Conservation (phyloP, 2,888 invertebrate species). For the Cyclophora punctaria region DNA sequence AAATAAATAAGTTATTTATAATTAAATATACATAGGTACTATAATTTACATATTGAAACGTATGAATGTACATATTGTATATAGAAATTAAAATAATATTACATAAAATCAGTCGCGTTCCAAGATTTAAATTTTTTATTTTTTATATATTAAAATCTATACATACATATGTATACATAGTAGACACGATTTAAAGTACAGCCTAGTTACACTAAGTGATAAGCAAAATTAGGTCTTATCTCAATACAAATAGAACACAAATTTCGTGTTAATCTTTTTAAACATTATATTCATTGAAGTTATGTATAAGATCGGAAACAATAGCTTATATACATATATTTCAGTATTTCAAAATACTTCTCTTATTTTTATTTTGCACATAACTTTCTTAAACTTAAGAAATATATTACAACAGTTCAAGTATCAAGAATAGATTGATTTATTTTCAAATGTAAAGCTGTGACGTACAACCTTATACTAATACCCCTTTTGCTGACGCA, state of each 20-base stretch:
- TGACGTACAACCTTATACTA: conserved; percentile 34
- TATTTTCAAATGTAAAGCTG: conserved; percentile 39
- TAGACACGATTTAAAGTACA: too few relatives aligned
- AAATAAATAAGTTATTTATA: too few relatives aligned
- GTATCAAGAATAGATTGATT: conserved; percentile 65
- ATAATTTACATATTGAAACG: conserved; percentile 9
- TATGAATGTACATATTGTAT: conserved; percentile 14
- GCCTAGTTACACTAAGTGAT: too few relatives aligned
- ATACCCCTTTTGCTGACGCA: conserved; percentile 20
- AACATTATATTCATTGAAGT: too few relatives aligned
- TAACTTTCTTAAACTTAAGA: conserved; percentile 34
- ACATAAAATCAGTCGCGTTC: conserved; percentile 49
- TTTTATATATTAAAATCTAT: too few relatives aligned
- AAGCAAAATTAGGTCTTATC: too few relatives aligned
- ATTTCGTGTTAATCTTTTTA: too few relatives aligned
- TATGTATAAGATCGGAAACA: too few relatives aligned
- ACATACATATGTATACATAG: too few relatives aligned
- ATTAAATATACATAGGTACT: conserved; percentile 15
- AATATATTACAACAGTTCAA: conserved; percentile 61
- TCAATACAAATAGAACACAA: too few relatives aligned
- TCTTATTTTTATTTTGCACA: conserved; percentile 26
- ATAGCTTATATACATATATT: too few relatives aligned
- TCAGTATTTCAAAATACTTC: too few relatives aligned
- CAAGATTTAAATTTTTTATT: conserved; percentile 10
- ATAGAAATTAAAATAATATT: conserved; percentile 25